Evolutionary conservation across 2,888 invertebrate genomes (phyloP), one percentile per base, ranked within the genome.

Genomic region (Craniophora ligustri): DNA sequence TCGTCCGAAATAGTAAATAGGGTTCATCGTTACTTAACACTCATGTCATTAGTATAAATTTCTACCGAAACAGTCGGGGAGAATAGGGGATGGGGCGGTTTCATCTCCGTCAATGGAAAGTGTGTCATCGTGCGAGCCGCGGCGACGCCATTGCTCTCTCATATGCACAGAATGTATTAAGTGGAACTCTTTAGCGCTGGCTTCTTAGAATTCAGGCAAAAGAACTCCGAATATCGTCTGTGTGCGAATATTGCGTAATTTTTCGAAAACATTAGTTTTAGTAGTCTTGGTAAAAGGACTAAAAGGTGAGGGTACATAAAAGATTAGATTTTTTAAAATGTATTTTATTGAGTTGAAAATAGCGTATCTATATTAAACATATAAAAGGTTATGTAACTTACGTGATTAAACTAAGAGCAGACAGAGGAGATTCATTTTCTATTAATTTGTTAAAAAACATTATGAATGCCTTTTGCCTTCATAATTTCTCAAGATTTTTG

Each of bases 111-210:
- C 92, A 91, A 91, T 90, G 89, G 87, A 87, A 89, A 89, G 85
- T 86, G 87, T 88, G 89, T 90, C 93, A 90, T 86, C 75, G 73
- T 62, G 81, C 85, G 85, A 92, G 94, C 88, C 92, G 85, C 72
- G 80, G 82, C 81, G 94, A 85, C 94, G 93, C 86, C 85, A 72
- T 15, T 47, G 49, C 59, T 46, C 32, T 59, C 56, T 44, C 51
- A 46, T 54, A 57, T 65, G 50, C 66, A 78, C 72, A 75, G 75
- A 51, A 28, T 72, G 70, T 72, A 69, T 50, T 39, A 59, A 68
- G 38, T 50, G 41, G 63, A 70, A 58, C 57, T 48, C 47, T 63
- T 60, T 66, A 49, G 42, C 54, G 66, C 57, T 28, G 16, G 38
- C 38, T 45, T 47, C 66, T 65, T 56, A 55, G 44, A 73, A 59